phyloP scores from a whole-genome alignment of 1,140 invertebrate genomes.

The Ditylenchus dipsaci region DNA sequence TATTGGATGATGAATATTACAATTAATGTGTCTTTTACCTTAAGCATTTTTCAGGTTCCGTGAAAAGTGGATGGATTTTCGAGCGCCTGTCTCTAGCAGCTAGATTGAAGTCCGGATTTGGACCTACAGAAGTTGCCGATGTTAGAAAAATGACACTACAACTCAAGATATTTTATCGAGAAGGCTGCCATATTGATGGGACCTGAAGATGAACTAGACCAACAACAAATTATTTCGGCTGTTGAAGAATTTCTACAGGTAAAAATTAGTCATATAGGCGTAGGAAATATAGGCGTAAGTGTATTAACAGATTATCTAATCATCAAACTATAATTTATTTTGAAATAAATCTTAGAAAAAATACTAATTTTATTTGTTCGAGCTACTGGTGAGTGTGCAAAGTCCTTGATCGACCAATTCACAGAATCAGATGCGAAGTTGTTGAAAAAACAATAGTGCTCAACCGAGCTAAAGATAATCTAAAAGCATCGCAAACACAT shows the following conservation, averaged over 20 bases:
- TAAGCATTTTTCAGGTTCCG: no score
- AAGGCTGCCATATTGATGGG: background rate
- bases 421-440: background rate
- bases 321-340: no score
- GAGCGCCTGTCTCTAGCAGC: conserved; percentile 18
- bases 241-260: conserved; percentile 4
- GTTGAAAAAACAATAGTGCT: background rate
- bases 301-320: no score
- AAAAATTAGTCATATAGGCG: no score
- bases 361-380: no score
- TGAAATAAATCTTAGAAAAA: no score
- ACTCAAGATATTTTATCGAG: background rate
- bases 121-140: background rate
- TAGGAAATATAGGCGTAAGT: no score
- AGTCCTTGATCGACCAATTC: background rate
- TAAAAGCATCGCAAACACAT: background rate
- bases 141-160: background rate
- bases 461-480: background rate
- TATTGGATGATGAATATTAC: no score
- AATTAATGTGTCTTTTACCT: no score
- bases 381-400: background rate
- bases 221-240: background rate
- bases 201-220: background rate
- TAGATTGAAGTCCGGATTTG: conserved; percentile 23
- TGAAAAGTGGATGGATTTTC: conserved; percentile 30